phyloP scores from a whole-genome alignment of 2,797 vertebrate genomes.

The Lophius americanus region DNA sequence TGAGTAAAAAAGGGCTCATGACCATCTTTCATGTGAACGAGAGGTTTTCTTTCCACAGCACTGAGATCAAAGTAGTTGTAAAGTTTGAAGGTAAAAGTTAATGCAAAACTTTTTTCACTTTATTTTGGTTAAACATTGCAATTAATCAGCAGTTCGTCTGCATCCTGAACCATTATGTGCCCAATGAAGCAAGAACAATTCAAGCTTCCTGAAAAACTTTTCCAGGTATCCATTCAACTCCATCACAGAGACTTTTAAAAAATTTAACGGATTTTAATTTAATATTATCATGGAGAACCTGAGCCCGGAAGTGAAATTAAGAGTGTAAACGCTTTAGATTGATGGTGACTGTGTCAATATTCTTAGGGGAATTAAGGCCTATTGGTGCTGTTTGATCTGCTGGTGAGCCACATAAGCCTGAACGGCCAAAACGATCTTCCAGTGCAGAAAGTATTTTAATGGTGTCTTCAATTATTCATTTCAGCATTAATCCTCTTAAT shows the following conservation, averaged over 20 bases:
- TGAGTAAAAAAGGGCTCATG: too few relatives aligned
- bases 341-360: slow-evolving; percentile 6
- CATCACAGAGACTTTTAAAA: not conserved
- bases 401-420: slow-evolving; percentile 32
- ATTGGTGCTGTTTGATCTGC: slow-evolving; percentile 54
- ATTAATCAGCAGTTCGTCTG: too few relatives aligned
- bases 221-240: not conserved
- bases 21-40: too few relatives aligned
- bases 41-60: too few relatives aligned
- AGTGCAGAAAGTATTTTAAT: slow-evolving; percentile 63
- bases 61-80: too few relatives aligned
- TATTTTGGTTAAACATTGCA: too few relatives aligned
- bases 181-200: slow-evolving; percentile 3
- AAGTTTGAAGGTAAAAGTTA: too few relatives aligned
- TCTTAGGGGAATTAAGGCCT: slow-evolving; percentile 29
- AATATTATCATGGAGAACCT: slow-evolving; percentile 10
- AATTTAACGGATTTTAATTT: slow-evolving; percentile 14
- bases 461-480: slow-evolving; percentile 75
- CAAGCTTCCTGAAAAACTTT: not conserved
- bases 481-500: slow-evolving; percentile 65
- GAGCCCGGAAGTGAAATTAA: slow-evolving; percentile 15
- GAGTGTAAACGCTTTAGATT: not conserved
- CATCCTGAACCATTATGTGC: too few relatives aligned
- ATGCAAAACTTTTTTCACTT: too few relatives aligned
- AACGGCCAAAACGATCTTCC: slow-evolving; percentile 37